Percentiles rank a stretch among this genome's conserved stretches.
These are phyloP conservation scores for Ploceus nigricollis DNA, from an alignment of 2,113 vertebrate genomes.

Conservation along the genomic window DNA sequence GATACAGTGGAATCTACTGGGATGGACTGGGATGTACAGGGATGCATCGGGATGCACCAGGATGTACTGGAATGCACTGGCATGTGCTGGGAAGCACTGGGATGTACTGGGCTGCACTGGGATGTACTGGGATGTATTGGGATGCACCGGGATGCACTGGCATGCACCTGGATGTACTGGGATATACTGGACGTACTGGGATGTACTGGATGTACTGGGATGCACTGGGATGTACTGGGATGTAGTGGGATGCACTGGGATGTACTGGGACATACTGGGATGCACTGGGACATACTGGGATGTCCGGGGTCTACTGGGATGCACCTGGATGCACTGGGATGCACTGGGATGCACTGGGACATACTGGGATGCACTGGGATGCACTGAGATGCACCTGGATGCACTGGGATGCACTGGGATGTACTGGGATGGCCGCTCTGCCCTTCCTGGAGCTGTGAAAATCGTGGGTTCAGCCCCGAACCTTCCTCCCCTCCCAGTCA, in stretches of 20 bases:
- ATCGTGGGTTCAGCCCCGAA: rapidly evolving
- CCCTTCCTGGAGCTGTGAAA: neutral
- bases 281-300: too few species aligned
- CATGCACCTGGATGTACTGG: rapidly evolving
- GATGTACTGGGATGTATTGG: rapidly evolving
- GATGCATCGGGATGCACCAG: rapidly evolving
- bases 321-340: rapidly evolving
- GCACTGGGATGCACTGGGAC: rapidly evolving
- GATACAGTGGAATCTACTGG: neutral
- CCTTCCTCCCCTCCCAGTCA: neutral
- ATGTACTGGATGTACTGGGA: neutral
- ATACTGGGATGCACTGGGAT: rapidly evolving
- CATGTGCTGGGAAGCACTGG: rapidly evolving
- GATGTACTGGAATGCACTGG: neutral
- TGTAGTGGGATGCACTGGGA: neutral
- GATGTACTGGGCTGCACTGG: rapidly evolving
- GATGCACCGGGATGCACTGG: rapidly evolving
- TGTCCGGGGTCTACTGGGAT: too few species aligned
- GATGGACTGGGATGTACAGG: neutral
- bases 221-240: neutral
- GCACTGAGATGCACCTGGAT: rapidly evolving
- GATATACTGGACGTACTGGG: rapidly evolving
- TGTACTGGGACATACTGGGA: neutral
- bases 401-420: neutral
- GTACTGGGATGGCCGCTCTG: neutral